These are phyloP conservation scores for Tenualosa ilisha DNA, from an alignment of 2,797 vertebrate species.

Conservation along the genomic window DNA sequence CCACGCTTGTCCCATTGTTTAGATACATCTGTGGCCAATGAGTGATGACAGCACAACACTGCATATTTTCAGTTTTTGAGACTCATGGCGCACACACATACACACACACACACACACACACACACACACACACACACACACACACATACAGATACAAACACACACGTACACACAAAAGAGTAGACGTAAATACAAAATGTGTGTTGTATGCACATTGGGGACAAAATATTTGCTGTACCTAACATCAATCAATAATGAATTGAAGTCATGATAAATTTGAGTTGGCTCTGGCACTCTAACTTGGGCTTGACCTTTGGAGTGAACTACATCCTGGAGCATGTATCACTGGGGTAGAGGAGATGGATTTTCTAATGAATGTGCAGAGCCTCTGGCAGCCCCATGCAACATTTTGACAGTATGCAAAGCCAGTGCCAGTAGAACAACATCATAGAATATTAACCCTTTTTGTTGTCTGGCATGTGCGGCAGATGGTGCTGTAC, in stretches of 20 bases:
- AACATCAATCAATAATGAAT: conserved; percentile 11
- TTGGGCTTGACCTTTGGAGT: conserved; percentile 78
- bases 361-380: conserved; percentile 73
- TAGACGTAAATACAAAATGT: not conserved
- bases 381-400: conserved; percentile 71
- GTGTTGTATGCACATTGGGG: too few species aligned
- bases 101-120: not conserved
- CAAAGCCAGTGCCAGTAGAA: conserved; percentile 74
- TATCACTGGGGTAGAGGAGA: conserved; percentile 73
- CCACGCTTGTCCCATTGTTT: conserved; percentile 71
- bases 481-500: conserved; percentile 78
- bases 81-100: not conserved
- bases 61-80: conserved; percentile 37
- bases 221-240: too few species aligned
- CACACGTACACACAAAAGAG: not conserved
- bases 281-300: conserved; percentile 75
- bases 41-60: conserved; percentile 66
- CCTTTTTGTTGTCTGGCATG: conserved; percentile 82
- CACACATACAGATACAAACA: not conserved
- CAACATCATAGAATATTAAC: conserved; percentile 86
- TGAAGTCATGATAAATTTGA: conserved; percentile 33
- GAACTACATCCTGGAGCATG: conserved; percentile 74
- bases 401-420: conserved; percentile 65
- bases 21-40: conserved; percentile 76
- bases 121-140: conserved; percentile 23